These are phyloP conservation scores for Eptatretus atami DNA, from an alignment of 2,797 vertebrate genomes.

Conservation along the genomic window DNA sequence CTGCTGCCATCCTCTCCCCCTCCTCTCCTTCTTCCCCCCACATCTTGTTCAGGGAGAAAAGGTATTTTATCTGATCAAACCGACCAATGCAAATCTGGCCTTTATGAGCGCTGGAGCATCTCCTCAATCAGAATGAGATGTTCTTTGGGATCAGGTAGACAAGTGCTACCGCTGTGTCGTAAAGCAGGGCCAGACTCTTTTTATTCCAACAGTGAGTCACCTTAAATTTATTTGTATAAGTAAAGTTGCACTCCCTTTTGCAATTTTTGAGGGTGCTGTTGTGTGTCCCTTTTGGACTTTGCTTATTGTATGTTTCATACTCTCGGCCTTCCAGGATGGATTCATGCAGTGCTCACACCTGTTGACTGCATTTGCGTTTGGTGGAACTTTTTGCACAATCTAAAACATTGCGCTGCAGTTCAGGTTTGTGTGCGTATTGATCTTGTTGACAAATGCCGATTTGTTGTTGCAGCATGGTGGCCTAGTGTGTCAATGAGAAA, in stretches of 20 bases:
- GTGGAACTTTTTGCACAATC: conserved; percentile 97
- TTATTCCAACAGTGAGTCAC: conserved; percentile 67
- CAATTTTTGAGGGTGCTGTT: too few species aligned
- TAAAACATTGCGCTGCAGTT: conserved; percentile 99
- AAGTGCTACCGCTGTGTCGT: conserved; percentile 88
- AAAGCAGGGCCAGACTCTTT: conserved; percentile 68
- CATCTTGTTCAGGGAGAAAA: conserved; percentile 45
- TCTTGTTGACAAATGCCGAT: background rate
- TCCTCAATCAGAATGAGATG: conserved; percentile 84
- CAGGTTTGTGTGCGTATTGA: conserved; percentile 27
- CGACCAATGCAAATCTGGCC: conserved; percentile 64
- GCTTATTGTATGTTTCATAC: background rate
- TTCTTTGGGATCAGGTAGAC: conserved; percentile 93
- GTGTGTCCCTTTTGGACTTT: too few species aligned
- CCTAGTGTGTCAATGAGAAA: too few species aligned
- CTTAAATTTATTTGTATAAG: background rate
- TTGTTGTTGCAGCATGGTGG: too few species aligned
- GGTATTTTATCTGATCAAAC: conserved; percentile 90
- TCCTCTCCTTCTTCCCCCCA: too few species aligned
- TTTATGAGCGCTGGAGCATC: conserved; percentile 91
- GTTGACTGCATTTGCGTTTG: conserved; percentile 99
- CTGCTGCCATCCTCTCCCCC: too few species aligned
- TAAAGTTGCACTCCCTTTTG: background rate
- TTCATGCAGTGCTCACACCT: conserved; percentile 90
- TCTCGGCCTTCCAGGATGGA: conserved; percentile 44